Evolutionary conservation across 2,888 invertebrate species (phyloP), one percentile per base, ranked within the genome.

Genomic region (Cheilosia urbana): DNA sequence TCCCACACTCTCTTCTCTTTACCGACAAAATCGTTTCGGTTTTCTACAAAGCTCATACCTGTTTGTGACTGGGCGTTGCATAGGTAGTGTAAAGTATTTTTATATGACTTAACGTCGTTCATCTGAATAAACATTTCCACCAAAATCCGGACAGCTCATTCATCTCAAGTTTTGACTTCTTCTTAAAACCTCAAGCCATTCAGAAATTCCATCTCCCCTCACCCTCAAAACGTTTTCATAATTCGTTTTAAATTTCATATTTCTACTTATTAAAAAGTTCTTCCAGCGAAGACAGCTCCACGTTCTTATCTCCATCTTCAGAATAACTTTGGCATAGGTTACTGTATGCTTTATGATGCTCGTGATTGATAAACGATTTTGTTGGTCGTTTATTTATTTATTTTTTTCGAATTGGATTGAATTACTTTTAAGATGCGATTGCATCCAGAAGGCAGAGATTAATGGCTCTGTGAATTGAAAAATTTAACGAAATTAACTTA

Each of bases 341-440:
- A 15, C 13, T 24, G 7, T 45, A 81, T 51, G 58, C 58, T 69
- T 75, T 65, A 65, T 40, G 73, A 78, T 83, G 21, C 51, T 83
- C 63, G 69, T 58, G 68, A 34, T 45, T 63, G 83, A 79, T 84
- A 75, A 68, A 73, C 47, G 24, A 24, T 49, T 68, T 65, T 68
- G n/a, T 47, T 62, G 19, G 15, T 17, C 6, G 19, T 42, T 57
- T 7, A 13, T 40, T n/a, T 47, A 15, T 21, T 55, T 81, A 42
- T 40, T 69, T 69, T 37, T 21, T 5, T 47, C 27, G 40, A 76
- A 76, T 40, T 37, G 55, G 71, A 71, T 84, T 84, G 75, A 45
- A 49, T 80, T 84, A 80, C 84, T 62, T 49, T 68, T 1, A 37
- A 4, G 37, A 37, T 63, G 47, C 27, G 17, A 45, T 63, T 2